Evolutionary conservation across 2,113 vertebrate species (phyloP).

Genomic region (Helogale parvula): DNA sequence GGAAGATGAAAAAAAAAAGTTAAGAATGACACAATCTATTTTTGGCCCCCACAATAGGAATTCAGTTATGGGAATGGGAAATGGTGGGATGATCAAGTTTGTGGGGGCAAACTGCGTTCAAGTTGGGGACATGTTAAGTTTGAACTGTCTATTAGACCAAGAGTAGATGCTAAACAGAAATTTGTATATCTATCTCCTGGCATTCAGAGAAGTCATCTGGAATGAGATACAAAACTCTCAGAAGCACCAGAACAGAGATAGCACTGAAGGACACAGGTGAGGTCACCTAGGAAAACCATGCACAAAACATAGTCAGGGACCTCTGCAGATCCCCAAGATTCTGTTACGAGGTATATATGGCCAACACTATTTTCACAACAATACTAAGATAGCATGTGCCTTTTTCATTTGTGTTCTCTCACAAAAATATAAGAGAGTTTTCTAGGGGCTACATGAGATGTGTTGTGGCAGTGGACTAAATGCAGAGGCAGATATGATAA

Average conservation of each 20-base stretch:
- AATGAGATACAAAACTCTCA: neutral
- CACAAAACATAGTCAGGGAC: neutral
- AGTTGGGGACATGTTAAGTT: neutral
- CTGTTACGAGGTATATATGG: neutral
- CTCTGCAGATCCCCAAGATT: neutral
- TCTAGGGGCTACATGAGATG: neutral
- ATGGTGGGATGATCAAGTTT: neutral
- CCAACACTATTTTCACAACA: neutral
- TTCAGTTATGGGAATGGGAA: neutral
- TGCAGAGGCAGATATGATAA: neutral
- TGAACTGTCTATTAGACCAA: neutral
- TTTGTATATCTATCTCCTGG: neutral
- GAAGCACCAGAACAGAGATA: neutral
- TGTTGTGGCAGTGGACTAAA: neutral
- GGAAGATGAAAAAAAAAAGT: neutral
- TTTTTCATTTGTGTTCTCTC: neutral
- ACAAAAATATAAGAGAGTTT: neutral
- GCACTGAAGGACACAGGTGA: neutral
- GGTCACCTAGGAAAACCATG: neutral
- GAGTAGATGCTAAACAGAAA: neutral
- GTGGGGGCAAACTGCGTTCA: neutral
- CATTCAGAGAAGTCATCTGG: neutral
- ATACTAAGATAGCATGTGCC: neutral
- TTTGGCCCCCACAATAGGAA: neutral
- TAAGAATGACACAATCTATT: neutral